These are phyloP conservation scores for Pollimyrus isidori DNA, from an alignment of 2,113 vertebrate genomes.

Conservation along the genomic window DNA sequence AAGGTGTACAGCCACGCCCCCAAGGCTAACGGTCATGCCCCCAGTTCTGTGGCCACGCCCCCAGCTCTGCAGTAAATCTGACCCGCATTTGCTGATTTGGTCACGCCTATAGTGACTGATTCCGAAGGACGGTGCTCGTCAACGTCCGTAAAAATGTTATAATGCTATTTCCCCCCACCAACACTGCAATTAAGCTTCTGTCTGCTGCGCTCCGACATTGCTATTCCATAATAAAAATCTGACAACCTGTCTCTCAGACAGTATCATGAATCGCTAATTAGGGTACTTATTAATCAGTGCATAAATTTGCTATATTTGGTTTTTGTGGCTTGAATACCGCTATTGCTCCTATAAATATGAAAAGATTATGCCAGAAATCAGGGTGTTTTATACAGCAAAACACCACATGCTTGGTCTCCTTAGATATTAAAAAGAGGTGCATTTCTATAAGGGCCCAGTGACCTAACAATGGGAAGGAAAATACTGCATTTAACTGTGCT, in stretches of 20 bases:
- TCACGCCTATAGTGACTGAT: not conserved
- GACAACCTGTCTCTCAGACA: constrained; percentile 14
- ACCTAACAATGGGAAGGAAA: not conserved
- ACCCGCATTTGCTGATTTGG: not conserved
- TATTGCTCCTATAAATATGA: not conserved
- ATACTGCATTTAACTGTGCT: not conserved
- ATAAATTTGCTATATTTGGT: constrained; percentile 4
- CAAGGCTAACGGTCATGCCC: too few species aligned
- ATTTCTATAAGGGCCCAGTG: not conserved
- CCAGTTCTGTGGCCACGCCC: too few species aligned
- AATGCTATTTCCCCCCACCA: not conserved
- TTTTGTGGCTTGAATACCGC: not conserved
- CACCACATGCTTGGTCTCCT: not conserved
- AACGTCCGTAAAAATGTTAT: not conserved
- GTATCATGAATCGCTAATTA: not conserved
- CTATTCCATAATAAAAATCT: not conserved
- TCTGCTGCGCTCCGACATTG: not conserved
- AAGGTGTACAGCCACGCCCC: too few species aligned
- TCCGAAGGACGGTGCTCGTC: not conserved
- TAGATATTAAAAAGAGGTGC: not conserved
- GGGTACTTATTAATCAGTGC: not conserved
- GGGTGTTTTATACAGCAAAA: not conserved
- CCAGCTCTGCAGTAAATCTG: not conserved
- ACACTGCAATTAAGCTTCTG: constrained; percentile 1
- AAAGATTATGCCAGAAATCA: not conserved